Percentiles rank a stretch among this genome's conserved stretches.
phyloP scores from a whole-genome alignment of 2,113 vertebrate species.

The Dermatemys mawii region DNA sequence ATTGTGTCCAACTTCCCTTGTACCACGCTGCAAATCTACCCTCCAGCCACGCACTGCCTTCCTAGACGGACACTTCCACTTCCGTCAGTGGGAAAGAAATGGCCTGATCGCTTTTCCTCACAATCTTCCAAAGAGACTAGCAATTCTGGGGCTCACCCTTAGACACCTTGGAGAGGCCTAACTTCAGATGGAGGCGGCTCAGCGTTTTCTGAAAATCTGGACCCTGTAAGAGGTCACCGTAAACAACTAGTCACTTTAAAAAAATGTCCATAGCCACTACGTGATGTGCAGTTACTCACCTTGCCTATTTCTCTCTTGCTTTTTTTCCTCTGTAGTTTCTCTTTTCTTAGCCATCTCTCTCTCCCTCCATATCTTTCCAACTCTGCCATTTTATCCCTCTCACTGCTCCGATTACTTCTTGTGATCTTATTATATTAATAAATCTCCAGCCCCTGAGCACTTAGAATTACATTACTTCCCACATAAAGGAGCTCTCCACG shows the following conservation, averaged over 20 bases:
- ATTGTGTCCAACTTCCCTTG: accelerated
- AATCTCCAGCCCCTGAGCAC: background rate
- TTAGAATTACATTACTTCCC: background rate
- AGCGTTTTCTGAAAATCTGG: accelerated
- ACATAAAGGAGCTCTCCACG: background rate
- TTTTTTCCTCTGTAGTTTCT: accelerated
- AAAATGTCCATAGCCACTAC: background rate
- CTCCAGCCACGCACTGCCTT: background rate
- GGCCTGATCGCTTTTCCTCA: background rate
- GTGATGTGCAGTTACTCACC: background rate
- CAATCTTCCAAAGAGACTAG: background rate
- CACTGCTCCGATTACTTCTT: background rate
- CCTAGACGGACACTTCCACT: background rate
- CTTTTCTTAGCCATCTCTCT: background rate
- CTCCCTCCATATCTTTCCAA: background rate
- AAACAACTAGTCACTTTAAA: background rate
- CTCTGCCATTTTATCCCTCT: background rate
- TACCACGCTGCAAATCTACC: background rate
- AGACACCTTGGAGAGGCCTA: background rate
- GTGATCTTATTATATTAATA: background rate
- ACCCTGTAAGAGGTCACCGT: background rate
- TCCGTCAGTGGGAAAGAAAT: background rate
- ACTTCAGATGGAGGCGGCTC: too few species aligned
- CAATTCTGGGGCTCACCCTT: background rate
- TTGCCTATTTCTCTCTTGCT: background rate